Conservation (phyloP, 2,888 invertebrate genomes). For the Molanna angustata region DNA sequence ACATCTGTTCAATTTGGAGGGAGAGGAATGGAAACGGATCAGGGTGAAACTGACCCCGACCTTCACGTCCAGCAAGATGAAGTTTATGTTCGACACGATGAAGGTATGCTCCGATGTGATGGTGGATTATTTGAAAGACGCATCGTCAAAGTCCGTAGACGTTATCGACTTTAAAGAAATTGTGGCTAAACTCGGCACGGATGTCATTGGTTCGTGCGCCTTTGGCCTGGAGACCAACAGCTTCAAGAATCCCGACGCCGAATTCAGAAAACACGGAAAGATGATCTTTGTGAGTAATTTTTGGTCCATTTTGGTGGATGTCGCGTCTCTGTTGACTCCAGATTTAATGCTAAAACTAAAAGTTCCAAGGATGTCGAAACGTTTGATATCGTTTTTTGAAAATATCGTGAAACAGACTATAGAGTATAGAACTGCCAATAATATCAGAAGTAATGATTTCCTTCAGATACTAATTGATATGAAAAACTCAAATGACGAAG, state of each 20-base stretch:
- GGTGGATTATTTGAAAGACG: conserved; percentile 6
- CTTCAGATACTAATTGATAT: conserved; percentile 54
- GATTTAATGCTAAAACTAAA: not conserved
- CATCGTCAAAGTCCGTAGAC: no score
- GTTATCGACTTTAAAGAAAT: conserved; percentile 9
- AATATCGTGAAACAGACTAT: conserved; percentile 46
- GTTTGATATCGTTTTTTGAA: conserved; percentile 41
- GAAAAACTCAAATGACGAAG: conserved; percentile 38
- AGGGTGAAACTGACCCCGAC: conserved; percentile 12
- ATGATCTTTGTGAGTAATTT: not conserved
- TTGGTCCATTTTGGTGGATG: not conserved
- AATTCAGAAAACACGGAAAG: conserved; percentile 32
- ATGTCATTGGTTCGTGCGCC: conserved; percentile 38
- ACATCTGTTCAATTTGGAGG: conserved; percentile 20
- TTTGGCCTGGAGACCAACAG: conserved; percentile 38
- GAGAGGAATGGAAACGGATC: conserved; percentile 18
- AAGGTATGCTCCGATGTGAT: conserved; percentile 12
- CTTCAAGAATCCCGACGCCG: conserved; percentile 34
- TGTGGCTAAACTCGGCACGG: conserved; percentile 32
- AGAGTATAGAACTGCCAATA: conserved; percentile 42
- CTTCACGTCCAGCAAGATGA: conserved; percentile 18
- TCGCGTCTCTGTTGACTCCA: not conserved
- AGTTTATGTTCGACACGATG: conserved; percentile 20
- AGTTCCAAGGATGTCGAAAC: not conserved
- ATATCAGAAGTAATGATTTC: conserved; percentile 51